These are phyloP conservation scores for Tetragonula carbonaria DNA, from an alignment of 2,888 invertebrate genomes.

Conservation along the genomic window DNA sequence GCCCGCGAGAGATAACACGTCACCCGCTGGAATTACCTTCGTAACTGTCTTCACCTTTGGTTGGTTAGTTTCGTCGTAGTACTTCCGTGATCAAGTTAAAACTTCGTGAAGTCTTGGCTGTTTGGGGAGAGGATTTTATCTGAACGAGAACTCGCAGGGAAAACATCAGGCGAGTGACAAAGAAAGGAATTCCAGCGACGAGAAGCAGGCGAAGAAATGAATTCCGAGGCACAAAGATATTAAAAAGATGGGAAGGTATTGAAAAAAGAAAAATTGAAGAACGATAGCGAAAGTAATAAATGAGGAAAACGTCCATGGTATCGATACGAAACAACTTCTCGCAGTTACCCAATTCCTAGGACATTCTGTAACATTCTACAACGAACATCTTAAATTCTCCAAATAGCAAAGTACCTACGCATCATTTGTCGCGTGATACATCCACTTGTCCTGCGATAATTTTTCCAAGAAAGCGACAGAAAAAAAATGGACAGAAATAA, in stretches of 20 bases:
- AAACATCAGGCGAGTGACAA: not conserved
- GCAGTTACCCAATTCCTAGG: too few relatives aligned
- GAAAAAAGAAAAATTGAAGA: too few relatives aligned
- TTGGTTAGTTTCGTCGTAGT: not conserved
- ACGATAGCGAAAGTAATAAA: not conserved
- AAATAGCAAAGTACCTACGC: not conserved
- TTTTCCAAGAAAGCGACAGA: not conserved
- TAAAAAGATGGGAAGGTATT: not conserved
- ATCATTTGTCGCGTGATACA: not conserved
- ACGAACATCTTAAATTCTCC: not conserved
- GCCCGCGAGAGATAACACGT: not conserved
- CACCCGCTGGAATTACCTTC: not conserved
- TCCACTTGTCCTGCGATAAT: too few relatives aligned
- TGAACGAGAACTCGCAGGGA: not conserved
- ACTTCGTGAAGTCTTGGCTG: not conserved
- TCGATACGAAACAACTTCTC: not conserved
- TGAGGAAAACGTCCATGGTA: rapidly evolving
- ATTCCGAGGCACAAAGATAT: not conserved
- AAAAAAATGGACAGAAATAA: not conserved
- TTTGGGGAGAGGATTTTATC: not conserved
- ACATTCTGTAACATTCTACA: not conserved
- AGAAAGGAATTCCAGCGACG: not conserved
- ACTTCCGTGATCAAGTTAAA: not conserved
- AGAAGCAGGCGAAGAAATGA: not conserved
- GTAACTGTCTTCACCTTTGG: not conserved